These are phyloP conservation scores for Edolisoma coerulescens DNA, from an alignment of 2,113 vertebrate species.

Conservation along the genomic window DNA sequence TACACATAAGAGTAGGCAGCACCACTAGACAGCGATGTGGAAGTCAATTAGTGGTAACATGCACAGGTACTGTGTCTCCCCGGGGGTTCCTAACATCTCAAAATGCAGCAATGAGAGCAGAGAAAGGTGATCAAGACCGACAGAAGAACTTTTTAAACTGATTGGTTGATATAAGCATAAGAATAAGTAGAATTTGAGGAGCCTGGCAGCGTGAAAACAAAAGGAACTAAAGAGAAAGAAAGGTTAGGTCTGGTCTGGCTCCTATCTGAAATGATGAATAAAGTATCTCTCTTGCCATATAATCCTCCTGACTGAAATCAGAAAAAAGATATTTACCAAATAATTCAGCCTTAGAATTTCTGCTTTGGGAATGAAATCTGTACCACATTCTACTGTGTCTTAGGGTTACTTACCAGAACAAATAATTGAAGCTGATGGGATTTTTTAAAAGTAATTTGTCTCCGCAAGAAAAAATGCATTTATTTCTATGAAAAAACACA, in stretches of 20 bases:
- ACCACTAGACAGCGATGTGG: background rate
- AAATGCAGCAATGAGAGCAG: background rate
- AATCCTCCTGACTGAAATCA: background rate
- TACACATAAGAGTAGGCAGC: slow-evolving; percentile 11
- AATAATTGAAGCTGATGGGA: background rate
- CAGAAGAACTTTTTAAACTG: background rate
- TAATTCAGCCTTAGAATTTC: background rate
- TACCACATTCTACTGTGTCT: background rate
- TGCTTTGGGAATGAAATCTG: background rate
- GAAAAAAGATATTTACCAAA: background rate
- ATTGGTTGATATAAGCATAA: background rate
- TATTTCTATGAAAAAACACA: background rate
- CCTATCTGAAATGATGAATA: background rate
- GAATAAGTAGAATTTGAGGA: background rate
- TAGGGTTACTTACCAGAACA: background rate
- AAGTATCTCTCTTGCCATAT: background rate
- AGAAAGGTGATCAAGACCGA: background rate
- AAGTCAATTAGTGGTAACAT: slow-evolving; percentile 48
- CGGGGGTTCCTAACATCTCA: background rate
- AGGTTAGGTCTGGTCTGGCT: background rate
- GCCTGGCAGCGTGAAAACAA: background rate
- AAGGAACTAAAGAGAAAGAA: background rate
- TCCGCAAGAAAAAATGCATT: fast-evolving
- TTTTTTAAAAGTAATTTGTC: background rate
- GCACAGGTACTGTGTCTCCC: slow-evolving; percentile 20